A percentile compares a stretch with the other conserved stretches of the same genome.
Evolutionary conservation across 2,113 vertebrate genomes (phyloP).

Genomic region (Taxidea taxus): DNA sequence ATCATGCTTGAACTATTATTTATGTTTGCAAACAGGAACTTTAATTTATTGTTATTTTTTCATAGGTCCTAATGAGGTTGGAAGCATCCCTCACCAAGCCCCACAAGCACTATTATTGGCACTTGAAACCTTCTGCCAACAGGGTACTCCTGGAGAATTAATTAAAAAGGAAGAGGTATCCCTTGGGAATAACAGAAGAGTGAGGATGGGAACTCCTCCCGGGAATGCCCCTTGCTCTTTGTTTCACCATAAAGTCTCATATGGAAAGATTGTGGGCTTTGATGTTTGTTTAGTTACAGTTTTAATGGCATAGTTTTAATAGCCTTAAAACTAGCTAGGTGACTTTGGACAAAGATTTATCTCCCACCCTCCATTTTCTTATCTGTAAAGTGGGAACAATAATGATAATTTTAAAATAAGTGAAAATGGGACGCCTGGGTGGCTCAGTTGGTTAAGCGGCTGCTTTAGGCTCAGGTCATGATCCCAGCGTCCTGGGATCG

Average conservation of each 20-base stretch:
- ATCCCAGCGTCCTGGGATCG: too few species aligned
- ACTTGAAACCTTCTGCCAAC: background rate
- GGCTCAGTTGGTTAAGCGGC: too few species aligned
- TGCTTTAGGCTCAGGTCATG: too few species aligned
- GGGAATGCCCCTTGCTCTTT: background rate
- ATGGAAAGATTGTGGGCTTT: background rate
- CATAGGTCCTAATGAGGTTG: slow-evolving; percentile 13
- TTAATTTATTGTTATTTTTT: slow-evolving; percentile 61
- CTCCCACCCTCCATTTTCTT: background rate
- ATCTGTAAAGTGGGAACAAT: background rate
- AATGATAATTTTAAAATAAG: background rate
- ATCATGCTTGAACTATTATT: slow-evolving; percentile 42
- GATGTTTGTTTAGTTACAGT: background rate
- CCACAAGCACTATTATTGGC: background rate
- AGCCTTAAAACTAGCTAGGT: background rate
- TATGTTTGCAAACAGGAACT: slow-evolving; percentile 28
- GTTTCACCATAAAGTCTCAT: background rate
- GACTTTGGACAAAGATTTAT: background rate
- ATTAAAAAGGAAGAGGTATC: background rate
- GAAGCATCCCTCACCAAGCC: background rate
- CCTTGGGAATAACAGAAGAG: background rate
- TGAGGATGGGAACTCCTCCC: background rate
- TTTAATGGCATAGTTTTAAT: background rate
- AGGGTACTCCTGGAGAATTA: background rate
- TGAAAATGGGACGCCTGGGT: too few species aligned